A percentile compares a stretch with the other conserved stretches of the same genome.
phyloP scores from a whole-genome alignment of 2,113 vertebrate genomes.

The Mormyrus iriodes region DNA sequence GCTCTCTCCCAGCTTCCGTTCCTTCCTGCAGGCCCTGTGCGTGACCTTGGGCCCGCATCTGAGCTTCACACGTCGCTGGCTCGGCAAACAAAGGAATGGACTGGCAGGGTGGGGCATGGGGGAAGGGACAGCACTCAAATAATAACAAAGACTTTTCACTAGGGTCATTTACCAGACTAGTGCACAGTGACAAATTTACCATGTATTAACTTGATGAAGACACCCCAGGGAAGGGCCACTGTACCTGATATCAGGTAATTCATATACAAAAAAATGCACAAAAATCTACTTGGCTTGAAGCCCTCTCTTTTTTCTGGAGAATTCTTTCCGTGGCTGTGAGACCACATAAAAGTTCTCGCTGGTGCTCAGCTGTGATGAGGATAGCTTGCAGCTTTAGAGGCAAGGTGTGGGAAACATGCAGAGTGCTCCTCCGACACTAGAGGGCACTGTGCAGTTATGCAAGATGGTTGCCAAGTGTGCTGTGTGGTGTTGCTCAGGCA shows the following conservation, averaged over 20 bases:
- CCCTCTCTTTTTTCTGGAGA: background rate
- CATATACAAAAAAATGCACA: background rate
- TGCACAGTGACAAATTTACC: background rate
- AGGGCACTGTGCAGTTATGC: conserved; percentile 75
- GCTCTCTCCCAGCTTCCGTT: conserved; percentile 17
- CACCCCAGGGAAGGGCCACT: background rate
- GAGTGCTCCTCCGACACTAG: conserved; percentile 64
- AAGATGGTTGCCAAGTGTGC: conserved; percentile 37
- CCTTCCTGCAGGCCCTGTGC: background rate
- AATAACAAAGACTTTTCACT: background rate
- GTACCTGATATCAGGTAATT: background rate
- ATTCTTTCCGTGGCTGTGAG: conserved; percentile 53
- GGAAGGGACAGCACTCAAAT: background rate
- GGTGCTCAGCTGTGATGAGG: conserved; percentile 42
- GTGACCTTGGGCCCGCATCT: conserved; percentile 10
- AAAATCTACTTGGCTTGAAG: background rate
- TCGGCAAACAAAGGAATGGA: conserved; percentile 41
- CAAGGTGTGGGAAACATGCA: conserved; percentile 50
- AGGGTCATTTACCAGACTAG: background rate
- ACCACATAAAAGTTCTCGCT: conserved; percentile 58
- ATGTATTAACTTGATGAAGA: background rate
- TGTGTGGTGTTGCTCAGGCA: background rate
- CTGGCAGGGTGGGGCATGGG: background rate
- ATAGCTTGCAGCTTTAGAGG: conserved; percentile 3
- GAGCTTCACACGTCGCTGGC: conserved; percentile 25